A percentile compares a stretch with the other conserved stretches of the same genome.
phyloP scores from a whole-genome alignment of 2,888 invertebrate species.

The Catocala nupta region DNA sequence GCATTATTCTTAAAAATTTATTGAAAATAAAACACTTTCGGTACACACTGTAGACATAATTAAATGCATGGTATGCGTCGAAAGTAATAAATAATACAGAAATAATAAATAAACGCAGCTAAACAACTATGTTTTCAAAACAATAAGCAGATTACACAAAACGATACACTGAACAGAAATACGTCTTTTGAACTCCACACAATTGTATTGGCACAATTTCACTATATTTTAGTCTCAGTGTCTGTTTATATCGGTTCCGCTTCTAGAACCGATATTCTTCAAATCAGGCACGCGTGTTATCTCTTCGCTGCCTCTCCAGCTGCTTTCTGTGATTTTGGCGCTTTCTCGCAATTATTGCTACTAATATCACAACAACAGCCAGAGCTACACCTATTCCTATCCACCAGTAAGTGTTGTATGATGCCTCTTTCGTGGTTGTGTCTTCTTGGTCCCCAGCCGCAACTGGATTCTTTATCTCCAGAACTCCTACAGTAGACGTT shows the following conservation, averaged over 20 bases:
- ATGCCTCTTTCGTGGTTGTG: constrained; percentile 72
- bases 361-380: constrained; percentile 73
- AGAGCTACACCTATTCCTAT: constrained; percentile 82
- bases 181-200: constrained; percentile 59
- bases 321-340: constrained; percentile 84
- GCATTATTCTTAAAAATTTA: constrained; percentile 49
- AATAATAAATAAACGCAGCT: constrained; percentile 49
- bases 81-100: constrained; percentile 51
- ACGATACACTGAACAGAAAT: constrained; percentile 47
- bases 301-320: constrained; percentile 79
- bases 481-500: constrained; percentile 80
- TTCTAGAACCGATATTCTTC: constrained; percentile 86
- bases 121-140: constrained; percentile 35
- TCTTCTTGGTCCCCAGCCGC: constrained; percentile 67
- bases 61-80: constrained; percentile 59
- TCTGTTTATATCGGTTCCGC: constrained; percentile 67
- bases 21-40: constrained; percentile 36
- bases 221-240: constrained; percentile 63
- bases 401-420: constrained; percentile 84
- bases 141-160: constrained; percentile 46
- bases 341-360: constrained; percentile 81
- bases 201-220: constrained; percentile 73
- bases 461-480: constrained; percentile 80
- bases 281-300: constrained; percentile 81
- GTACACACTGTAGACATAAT: constrained; percentile 40